Evolutionary conservation across 2,888 invertebrate species (phyloP).

Genomic region (Philereme vetulata): DNA sequence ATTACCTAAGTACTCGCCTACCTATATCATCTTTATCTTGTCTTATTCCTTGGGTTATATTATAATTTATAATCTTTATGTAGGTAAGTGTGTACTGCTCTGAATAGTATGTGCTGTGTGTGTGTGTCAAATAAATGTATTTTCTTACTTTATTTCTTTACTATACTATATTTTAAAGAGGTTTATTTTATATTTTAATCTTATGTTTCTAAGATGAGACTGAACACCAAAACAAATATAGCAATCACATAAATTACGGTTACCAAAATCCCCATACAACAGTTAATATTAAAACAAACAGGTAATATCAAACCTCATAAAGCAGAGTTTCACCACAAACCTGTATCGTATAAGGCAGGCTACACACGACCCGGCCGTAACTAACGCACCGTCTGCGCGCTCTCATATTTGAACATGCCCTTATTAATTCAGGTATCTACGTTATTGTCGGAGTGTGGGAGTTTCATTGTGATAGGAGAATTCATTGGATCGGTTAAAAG

Average conservation of each 20-base stretch:
- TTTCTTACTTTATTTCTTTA: too few relatives aligned
- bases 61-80: too few relatives aligned
- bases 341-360: constrained; percentile 37
- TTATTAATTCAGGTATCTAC: constrained; percentile 54
- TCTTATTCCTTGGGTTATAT: too few relatives aligned
- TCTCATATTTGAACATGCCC: constrained; percentile 49
- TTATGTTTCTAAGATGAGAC: not conserved
- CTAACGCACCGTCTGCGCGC: constrained; percentile 49
- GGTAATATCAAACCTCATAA: constrained; percentile 26
- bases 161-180: too few relatives aligned
- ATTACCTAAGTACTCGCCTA: too few relatives aligned
- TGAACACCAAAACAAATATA: not conserved
- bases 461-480: constrained; percentile 9
- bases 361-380: constrained; percentile 50
- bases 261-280: not conserved
- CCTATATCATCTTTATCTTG: too few relatives aligned
- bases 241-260: not conserved
- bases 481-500: too few relatives aligned
- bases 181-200: too few relatives aligned
- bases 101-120: too few relatives aligned
- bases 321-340: constrained; percentile 25
- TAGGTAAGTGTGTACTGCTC: too few relatives aligned
- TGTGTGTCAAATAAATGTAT: too few relatives aligned
- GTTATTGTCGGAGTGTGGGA: constrained; percentile 24
- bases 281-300: constrained; percentile 14